phyloP scores from a whole-genome alignment of 2,113 vertebrate species.

The Grammomys surdaster region DNA sequence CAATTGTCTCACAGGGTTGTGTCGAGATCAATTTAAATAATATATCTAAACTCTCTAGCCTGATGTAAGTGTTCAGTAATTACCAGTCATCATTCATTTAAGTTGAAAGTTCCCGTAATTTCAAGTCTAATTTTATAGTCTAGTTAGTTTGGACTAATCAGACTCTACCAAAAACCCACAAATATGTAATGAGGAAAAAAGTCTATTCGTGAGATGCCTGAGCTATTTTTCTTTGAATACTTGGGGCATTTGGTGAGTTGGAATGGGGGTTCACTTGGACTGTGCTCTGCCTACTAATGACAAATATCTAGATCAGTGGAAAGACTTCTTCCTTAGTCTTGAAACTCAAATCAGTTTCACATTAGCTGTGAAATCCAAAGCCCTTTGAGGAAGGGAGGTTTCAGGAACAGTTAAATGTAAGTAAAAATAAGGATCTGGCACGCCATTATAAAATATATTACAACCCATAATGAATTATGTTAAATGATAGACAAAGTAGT shows the following conservation, averaged over 20 bases:
- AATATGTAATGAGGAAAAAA: conserved; percentile 33
- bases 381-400: not conserved
- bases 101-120: conserved; percentile 47
- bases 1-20: not conserved
- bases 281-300: not conserved
- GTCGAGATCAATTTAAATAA: not conserved
- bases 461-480: not conserved
- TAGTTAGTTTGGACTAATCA: not conserved
- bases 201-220: conserved; percentile 37
- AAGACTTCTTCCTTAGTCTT: not conserved
- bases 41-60: not conserved
- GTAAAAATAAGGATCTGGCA: not conserved
- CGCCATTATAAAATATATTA: not conserved
- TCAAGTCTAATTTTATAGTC: not conserved
- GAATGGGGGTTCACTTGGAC: not conserved
- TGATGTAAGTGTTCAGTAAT: conserved; percentile 23
- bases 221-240: not conserved
- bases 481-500: not conserved
- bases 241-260: not conserved
- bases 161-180: not conserved
- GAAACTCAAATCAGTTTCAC: not conserved
- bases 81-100: not conserved
- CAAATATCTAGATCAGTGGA: not conserved
- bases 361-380: not conserved
- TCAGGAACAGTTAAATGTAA: not conserved